Conservation (phyloP, 1,140 invertebrate genomes). For the Caenorhabditis tropicalis region DNA sequence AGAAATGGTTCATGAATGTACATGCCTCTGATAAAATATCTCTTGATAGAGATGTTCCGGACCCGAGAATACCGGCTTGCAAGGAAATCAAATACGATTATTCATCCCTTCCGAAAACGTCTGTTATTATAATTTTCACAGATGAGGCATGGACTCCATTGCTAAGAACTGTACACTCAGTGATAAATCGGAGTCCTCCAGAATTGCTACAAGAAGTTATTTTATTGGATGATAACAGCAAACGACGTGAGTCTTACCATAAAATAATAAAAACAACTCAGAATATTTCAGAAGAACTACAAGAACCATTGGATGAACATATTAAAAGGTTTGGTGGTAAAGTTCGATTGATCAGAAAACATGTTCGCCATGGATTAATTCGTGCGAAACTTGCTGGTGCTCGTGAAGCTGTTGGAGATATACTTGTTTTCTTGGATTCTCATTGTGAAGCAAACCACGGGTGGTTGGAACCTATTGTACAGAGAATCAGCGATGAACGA, state of each 20-base stretch:
- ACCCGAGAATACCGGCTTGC: slow-evolving; percentile 38
- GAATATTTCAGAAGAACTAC: slow-evolving; percentile 76
- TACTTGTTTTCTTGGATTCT: slow-evolving; percentile 91
- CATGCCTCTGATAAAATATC: slow-evolving; percentile 56
- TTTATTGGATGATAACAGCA: slow-evolving; percentile 86
- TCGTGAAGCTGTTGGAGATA: slow-evolving; percentile 80
- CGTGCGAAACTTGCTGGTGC: slow-evolving; percentile 83
- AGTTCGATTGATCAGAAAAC: slow-evolving; percentile 77
- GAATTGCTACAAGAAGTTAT: slow-evolving; percentile 83
- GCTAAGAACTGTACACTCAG: slow-evolving; percentile 84
- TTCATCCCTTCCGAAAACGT: slow-evolving; percentile 75
- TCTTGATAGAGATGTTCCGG: slow-evolving; percentile 53
- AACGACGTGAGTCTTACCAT: slow-evolving; percentile 75
- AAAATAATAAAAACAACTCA: not conserved
- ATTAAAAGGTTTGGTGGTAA: slow-evolving; percentile 73
- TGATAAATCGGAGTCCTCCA: slow-evolving; percentile 81
- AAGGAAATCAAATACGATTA: slow-evolving; percentile 59
- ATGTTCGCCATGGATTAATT: slow-evolving; percentile 83
- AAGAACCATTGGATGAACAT: slow-evolving; percentile 82
- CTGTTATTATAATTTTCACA: slow-evolving; percentile 85
- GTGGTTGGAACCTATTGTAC: slow-evolving; percentile 86
- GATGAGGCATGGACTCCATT: slow-evolving; percentile 88
- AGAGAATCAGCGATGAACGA: slow-evolving; percentile 82
- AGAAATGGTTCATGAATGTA: slow-evolving; percentile 61
- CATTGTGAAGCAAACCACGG: slow-evolving; percentile 86